Base-by-base conservation (phyloP, 2,888 invertebrate genomes). In the Perizoma affinitatum region DNA sequence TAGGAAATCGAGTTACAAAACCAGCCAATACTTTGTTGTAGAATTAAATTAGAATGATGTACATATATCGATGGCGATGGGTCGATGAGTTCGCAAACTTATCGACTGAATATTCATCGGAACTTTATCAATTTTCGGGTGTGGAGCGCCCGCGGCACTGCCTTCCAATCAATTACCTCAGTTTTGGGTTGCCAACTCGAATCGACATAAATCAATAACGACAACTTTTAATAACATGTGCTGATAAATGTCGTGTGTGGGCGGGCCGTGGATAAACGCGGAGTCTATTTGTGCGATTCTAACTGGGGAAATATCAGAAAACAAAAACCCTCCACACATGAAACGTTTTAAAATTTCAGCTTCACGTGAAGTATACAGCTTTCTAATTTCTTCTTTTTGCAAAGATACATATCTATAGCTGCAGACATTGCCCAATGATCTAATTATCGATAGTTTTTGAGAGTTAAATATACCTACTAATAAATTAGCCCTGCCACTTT, bases 121-220 rank as follows among this genome's bases (percentile, higher is more conserved):
- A 79, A 79, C 79, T 79, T 79, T 79, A 78, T 79, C 80, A 79
- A 79, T 79, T 79, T 79, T 79, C 73, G 72, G 72, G 70, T 72
- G 66, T 64, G 65, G 67, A 67, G 61, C 71, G 69, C 72, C 68
- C 63, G 66, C 72, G 71, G 77, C 70, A 63, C 6, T 57, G 58
- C 65, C 72, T 71, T 69, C 71, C 71, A 75, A 78, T 77, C 70
- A 76, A 79, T 79, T 75, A 73, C 68, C 68, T 67, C 72, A 65
- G 64, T 59, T 65, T 63, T 64, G 58, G 65, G 67, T 54, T 60
- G 58, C 53, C 52, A 66, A 60, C 61, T 61, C 45, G 35, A 52
- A 58, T 65, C 50, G 61, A 42, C 56, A 61, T 65, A 61, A 61
- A 61, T 59, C 61, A 61, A 58, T 61, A 59, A 50, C 10, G 40